These are phyloP conservation scores for Anas capensis DNA, from an alignment of 2,797 vertebrate genomes.

Conservation along the genomic window DNA sequence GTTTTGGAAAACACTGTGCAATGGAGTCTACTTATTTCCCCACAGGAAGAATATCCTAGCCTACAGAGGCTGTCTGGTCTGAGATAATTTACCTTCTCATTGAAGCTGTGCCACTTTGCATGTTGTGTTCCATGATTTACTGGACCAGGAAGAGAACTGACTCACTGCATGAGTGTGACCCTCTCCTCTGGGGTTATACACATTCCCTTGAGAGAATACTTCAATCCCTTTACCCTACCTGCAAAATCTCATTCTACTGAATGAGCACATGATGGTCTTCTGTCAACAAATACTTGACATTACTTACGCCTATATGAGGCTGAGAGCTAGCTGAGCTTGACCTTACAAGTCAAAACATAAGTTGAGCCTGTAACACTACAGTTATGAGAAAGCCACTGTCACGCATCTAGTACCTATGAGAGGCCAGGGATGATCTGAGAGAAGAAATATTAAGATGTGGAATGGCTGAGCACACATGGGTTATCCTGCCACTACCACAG, in stretches of 20 bases:
- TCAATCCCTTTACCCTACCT: neutral
- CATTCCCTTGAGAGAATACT: neutral
- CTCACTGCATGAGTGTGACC: neutral
- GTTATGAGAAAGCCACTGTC: neutral
- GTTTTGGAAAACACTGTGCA: neutral
- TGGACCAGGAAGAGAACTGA: neutral
- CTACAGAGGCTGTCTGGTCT: neutral
- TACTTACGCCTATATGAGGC: neutral
- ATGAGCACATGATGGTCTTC: neutral
- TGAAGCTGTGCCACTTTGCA: neutral
- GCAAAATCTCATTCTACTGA: neutral
- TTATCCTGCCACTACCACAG: neutral
- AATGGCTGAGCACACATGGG: neutral
- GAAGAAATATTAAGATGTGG: neutral
- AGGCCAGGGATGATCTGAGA: neutral
- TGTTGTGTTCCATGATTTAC: neutral
- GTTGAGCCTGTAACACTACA: neutral
- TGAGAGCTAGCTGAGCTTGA: neutral
- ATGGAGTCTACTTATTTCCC: accelerated
- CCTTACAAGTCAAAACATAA: neutral
- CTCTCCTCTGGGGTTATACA: neutral
- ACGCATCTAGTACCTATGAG: neutral
- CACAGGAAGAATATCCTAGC: neutral
- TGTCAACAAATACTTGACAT: neutral
- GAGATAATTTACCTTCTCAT: neutral